These are phyloP conservation scores for Dascyllus trimaculatus DNA, from an alignment of 2,113 vertebrate genomes.

Conservation along the genomic window DNA sequence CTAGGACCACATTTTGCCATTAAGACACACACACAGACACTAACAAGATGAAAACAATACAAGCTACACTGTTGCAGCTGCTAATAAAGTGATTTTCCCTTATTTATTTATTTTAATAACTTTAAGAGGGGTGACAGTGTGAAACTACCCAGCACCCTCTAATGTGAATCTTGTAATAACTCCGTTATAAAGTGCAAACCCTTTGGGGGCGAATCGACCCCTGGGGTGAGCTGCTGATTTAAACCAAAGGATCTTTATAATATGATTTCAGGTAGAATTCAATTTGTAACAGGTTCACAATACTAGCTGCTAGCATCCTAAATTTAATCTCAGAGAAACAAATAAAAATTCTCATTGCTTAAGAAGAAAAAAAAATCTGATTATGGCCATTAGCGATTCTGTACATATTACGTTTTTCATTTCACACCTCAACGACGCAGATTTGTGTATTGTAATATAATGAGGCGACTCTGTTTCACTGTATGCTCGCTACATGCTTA, in stretches of 20 bases:
- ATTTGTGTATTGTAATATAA: slow-evolving; percentile 40
- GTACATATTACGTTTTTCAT: slow-evolving; percentile 53
- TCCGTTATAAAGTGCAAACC: not conserved
- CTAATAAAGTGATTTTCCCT: too few species aligned
- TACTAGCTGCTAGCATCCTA: slow-evolving; percentile 9
- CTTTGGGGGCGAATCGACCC: not conserved
- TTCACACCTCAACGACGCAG: slow-evolving; percentile 62
- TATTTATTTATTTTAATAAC: not conserved
- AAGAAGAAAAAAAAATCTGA: slow-evolving; percentile 1
- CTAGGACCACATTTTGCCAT: too few species aligned
- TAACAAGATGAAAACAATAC: too few species aligned
- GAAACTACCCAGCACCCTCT: not conserved
- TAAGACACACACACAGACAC: too few species aligned
- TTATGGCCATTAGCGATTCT: slow-evolving; percentile 43
- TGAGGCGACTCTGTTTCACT: slow-evolving; percentile 42
- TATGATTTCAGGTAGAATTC: not conserved
- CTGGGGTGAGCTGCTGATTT: not conserved
- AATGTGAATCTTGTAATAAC: not conserved
- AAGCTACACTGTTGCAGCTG: too few species aligned
- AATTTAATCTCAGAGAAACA: slow-evolving; percentile 9
- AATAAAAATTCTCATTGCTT: not conserved
- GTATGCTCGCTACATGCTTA: slow-evolving; percentile 42
- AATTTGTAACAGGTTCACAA: not conserved
- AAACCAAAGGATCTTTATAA: not conserved
- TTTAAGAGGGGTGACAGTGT: too few species aligned